Evolutionary conservation across 2,888 invertebrate species (phyloP).

Genomic region (Netelia fuscicornis): DNA sequence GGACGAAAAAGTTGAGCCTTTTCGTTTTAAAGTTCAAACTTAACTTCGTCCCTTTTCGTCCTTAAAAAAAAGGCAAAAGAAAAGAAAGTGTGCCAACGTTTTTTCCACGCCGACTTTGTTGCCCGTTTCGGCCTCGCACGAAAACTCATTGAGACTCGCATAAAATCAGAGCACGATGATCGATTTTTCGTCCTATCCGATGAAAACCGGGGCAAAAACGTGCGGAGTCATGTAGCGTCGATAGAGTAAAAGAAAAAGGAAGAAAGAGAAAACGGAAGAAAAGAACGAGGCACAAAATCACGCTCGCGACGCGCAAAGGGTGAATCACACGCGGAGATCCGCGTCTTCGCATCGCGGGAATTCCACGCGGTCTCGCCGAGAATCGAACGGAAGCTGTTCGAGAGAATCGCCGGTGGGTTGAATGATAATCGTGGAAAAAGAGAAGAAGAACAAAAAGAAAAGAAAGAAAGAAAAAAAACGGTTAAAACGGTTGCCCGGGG

Average conservation of each 20-base stretch:
- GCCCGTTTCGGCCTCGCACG: not conserved
- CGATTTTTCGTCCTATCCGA: slow-evolving; percentile 48
- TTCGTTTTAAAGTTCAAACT: not conserved
- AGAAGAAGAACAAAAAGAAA: no score
- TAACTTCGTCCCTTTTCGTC: not conserved
- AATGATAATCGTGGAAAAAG: slow-evolving; percentile 51
- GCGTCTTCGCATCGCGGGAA: slow-evolving; percentile 13
- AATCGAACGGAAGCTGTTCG: slow-evolving; percentile 41
- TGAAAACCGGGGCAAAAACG: slow-evolving; percentile 21
- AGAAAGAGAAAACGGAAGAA: not conserved
- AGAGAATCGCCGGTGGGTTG: slow-evolving; percentile 28
- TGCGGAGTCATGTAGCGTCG: slow-evolving; percentile 28
- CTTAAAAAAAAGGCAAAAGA: not conserved
- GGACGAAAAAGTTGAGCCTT: not conserved
- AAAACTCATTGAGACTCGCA: slow-evolving; percentile 15
- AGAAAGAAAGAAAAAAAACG: not conserved
- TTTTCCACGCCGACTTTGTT: not conserved
- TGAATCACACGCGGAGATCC: slow-evolving; percentile 29
- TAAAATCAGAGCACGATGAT: slow-evolving; percentile 53
- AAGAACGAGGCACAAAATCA: not conserved
- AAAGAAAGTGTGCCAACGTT: not conserved
- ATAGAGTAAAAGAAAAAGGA: not conserved
- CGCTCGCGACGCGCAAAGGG: not conserved
- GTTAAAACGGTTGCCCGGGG: slow-evolving; percentile 24
- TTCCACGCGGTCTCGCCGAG: not conserved